A percentile compares a stretch with the other conserved stretches of the same genome.
These are phyloP conservation scores for Oreocharis arfaki DNA, from an alignment of 2,113 vertebrate genomes.

Conservation along the genomic window DNA sequence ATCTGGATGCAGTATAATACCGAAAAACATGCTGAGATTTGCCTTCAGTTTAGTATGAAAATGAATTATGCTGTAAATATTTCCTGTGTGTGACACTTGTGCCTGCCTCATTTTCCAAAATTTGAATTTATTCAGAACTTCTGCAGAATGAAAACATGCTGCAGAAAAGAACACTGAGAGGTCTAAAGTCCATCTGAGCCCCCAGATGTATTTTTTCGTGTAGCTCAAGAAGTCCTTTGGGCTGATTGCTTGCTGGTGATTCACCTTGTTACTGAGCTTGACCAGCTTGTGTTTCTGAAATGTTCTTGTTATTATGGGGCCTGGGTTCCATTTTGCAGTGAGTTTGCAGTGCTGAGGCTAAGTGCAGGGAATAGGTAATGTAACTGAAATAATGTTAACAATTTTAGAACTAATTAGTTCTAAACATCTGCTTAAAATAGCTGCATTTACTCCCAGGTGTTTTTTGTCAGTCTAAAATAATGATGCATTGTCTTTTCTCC, in stretches of 20 bases:
- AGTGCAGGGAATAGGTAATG: not conserved
- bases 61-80: conserved; percentile 22
- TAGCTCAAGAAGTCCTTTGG: not conserved
- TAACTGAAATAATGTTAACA: not conserved
- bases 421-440: not conserved
- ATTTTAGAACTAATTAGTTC: not conserved
- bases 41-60: not conserved
- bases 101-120: conserved; percentile 24
- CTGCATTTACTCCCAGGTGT: not conserved
- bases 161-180: not conserved
- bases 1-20: conserved; percentile 31
- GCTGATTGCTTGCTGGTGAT: not conserved
- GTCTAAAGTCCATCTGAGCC: not conserved
- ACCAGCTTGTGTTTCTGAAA: not conserved
- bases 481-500: not conserved
- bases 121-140: conserved; percentile 32
- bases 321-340: not conserved
- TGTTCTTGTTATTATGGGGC: not conserved
- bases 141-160: not conserved
- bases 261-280: not conserved
- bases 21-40: conserved; percentile 26
- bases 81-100: conserved; percentile 17
- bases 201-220: not conserved
- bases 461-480: conserved; percentile 17
- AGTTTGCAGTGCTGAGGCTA: not conserved